Conservation (phyloP, 2,888 invertebrate genomes). For the Drosophila birchii region DNA sequence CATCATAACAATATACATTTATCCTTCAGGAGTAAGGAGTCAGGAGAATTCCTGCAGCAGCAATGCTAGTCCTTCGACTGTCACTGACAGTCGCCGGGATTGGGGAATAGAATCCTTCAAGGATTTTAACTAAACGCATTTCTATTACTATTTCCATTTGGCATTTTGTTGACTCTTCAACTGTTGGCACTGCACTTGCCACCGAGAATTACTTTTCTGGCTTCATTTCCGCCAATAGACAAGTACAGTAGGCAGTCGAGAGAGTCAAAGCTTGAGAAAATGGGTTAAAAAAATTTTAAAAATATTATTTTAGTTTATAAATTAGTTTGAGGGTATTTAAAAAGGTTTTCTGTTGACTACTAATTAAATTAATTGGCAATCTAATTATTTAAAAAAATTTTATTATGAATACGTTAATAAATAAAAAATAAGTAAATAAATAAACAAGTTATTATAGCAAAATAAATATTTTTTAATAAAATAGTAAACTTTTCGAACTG, state of each 20-base stretch:
- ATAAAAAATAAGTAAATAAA: too few relatives aligned
- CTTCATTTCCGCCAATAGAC: not conserved
- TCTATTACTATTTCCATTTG: conserved; percentile 73
- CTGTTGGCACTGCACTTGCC: conserved; percentile 41
- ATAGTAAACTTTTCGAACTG: not conserved
- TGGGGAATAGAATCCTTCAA: conserved; percentile 53
- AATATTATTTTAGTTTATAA: not conserved
- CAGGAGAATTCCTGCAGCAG: not conserved
- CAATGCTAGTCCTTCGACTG: conserved; percentile 37
- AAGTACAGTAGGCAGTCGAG: conserved; percentile 5
- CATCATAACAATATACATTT: conserved; percentile 24
- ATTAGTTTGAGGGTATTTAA: not conserved
- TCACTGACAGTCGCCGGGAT: conserved; percentile 51
- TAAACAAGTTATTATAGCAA: too few relatives aligned
- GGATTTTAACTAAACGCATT: conserved; percentile 72
- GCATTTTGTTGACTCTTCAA: conserved; percentile 43
- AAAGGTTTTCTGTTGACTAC: too few relatives aligned
- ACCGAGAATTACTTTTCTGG: conserved; percentile 9
- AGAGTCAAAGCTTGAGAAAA: not conserved
- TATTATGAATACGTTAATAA: too few relatives aligned
- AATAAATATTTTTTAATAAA: too few relatives aligned
- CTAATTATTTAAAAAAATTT: too few relatives aligned
- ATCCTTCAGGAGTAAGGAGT: not conserved
- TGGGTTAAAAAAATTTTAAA: not conserved
- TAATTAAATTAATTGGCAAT: too few relatives aligned